Percentiles rank a stretch among this genome's conserved stretches.
Conservation (phyloP, 2,888 invertebrate genomes). For the Ganaspis brasiliensis region DNA sequence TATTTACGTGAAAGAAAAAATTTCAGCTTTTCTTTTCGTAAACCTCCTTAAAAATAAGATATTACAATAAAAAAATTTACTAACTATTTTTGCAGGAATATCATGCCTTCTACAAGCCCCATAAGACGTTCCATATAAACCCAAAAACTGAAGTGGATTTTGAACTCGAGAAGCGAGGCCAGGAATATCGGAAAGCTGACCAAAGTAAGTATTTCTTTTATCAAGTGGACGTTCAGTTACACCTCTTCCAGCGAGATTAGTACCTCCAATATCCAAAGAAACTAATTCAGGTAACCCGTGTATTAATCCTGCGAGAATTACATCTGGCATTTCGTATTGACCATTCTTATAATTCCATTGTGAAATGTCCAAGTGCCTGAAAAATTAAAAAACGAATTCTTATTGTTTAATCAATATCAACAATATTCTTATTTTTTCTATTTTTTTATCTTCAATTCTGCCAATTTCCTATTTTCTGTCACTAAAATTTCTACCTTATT, state of each 20-base stretch:
- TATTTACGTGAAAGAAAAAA: no score
- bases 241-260: constrained; percentile 95
- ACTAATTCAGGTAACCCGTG: constrained; percentile 87
- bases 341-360: constrained; percentile 88
- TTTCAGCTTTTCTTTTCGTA: no score
- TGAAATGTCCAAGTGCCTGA: constrained; percentile 92
- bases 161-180: constrained; percentile 90
- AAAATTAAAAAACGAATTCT: no score
- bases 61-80: constrained; percentile 64
- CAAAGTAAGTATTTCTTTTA: constrained; percentile 54
- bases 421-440: no score
- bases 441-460: no score
- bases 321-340: constrained; percentile 88
- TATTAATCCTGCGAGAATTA: constrained; percentile 87
- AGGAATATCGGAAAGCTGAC: constrained; percentile 88
- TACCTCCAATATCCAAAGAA: constrained; percentile 96
- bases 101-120: constrained; percentile 95
- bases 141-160: constrained; percentile 93
- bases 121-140: constrained; percentile 93
- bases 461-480: no score
- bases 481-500: no score
- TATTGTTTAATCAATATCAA: no score
- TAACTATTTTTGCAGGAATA: constrained; percentile 93
- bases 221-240: constrained; percentile 83
- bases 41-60: no score